Conservation (phyloP, 30 jellyfish, hydroid and myxozoan species). For the Aurelia sp. region DNA sequence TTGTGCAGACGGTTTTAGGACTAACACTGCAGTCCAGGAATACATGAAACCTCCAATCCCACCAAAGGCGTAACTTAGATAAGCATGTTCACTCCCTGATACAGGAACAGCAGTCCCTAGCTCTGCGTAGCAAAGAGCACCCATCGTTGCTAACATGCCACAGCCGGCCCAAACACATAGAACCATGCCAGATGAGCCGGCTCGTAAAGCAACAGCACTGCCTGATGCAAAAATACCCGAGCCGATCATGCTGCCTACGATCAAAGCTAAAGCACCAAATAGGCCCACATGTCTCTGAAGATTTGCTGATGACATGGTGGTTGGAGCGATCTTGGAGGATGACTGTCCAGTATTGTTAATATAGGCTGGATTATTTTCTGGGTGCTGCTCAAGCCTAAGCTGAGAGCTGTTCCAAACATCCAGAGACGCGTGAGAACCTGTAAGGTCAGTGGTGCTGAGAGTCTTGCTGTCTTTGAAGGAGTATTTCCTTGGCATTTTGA, state of each 20-base stretch:
- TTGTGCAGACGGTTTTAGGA: slow-evolving; percentile 63
- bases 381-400: too few species aligned
- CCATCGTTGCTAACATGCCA: slow-evolving; percentile 69
- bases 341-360: too few species aligned
- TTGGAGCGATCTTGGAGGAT: not conserved
- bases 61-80: slow-evolving; percentile 60
- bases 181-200: slow-evolving; percentile 76
- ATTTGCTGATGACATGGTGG: not conserved
- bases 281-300: slow-evolving; percentile 55
- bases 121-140: slow-evolving; percentile 86
- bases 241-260: slow-evolving; percentile 89
- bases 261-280: slow-evolving; percentile 66
- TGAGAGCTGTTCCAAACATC: not conserved
- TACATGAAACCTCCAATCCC: slow-evolving; percentile 59
- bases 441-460: not conserved
- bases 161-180: slow-evolving; percentile 75
- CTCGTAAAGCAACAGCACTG: slow-evolving; percentile 57
- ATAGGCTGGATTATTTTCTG: too few species aligned
- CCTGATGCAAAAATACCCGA: slow-evolving; percentile 90
- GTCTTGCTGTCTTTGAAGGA: not conserved
- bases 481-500: not conserved
- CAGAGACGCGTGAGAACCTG: not conserved
- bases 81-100: slow-evolving; percentile 78
- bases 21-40: slow-evolving; percentile 52
- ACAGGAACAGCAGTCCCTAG: slow-evolving; percentile 73